Conservation (phyloP, 2,888 invertebrate species). For the Heteropelma amictum region DNA sequence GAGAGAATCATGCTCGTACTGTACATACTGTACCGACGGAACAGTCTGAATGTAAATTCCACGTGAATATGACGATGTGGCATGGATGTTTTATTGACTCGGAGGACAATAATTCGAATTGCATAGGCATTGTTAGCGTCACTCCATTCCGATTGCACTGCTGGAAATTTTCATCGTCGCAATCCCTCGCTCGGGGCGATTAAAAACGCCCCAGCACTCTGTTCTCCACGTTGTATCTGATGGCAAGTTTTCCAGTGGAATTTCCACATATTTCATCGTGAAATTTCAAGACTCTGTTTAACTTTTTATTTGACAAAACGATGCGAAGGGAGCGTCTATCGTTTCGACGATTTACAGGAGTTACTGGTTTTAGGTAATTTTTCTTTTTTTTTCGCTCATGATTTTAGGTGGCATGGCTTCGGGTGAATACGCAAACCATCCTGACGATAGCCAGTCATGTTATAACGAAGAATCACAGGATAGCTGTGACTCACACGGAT, state of each 20-base stretch:
- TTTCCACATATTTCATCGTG: no score
- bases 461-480: conserved; percentile 93
- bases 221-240: no score
- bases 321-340: no score
- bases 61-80: conserved; percentile 7
- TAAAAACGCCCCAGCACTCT: background rate
- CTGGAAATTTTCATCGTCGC: conserved; percentile 5
- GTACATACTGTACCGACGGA: background rate
- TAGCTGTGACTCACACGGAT: conserved; percentile 89
- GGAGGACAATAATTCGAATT: conserved; percentile 36
- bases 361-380: background rate
- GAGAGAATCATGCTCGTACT: background rate
- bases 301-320: no score
- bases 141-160: conserved; percentile 18
- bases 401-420: conserved; percentile 91
- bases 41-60: conserved; percentile 1
- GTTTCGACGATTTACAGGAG: no score
- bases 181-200: background rate
- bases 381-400: conserved; percentile 1
- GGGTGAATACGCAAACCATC: conserved; percentile 94
- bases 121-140: conserved; percentile 32
- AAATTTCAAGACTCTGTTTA: no score
- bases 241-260: no score
- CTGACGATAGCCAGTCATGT: conserved; percentile 93
- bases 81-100: conserved; percentile 50